Evolutionary conservation across 2,888 invertebrate genomes (phyloP).

Genomic region (Pseudococcus viburni): DNA sequence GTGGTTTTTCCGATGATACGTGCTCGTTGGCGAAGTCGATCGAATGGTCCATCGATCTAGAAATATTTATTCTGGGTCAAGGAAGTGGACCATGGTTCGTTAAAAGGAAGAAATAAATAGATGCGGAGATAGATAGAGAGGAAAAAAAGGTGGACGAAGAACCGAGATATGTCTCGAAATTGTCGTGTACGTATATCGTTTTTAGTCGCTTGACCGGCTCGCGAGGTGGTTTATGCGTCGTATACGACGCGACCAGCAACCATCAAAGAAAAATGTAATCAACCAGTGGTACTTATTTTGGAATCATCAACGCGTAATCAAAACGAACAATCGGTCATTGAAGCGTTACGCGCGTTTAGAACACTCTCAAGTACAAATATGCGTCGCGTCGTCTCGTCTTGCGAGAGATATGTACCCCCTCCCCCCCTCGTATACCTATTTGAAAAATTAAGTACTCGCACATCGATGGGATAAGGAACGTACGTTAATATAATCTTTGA

Average conservation of each 20-base stretch:
- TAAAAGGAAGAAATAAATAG: background rate
- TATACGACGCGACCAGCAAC: background rate
- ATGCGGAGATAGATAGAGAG: background rate
- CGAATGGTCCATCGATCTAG: slow-evolving; percentile 23
- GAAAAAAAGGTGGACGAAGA: background rate
- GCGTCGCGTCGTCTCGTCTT: background rate
- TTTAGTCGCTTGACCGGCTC: slow-evolving; percentile 45
- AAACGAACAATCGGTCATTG: slow-evolving; percentile 45
- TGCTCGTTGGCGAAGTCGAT: background rate
- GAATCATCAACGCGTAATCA: slow-evolving; percentile 44
- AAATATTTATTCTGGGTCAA: slow-evolving; percentile 51
- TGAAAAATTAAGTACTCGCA: background rate
- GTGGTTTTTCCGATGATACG: slow-evolving; percentile 35
- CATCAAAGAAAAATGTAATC: slow-evolving; percentile 32
- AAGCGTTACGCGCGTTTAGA: background rate
- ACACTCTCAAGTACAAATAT: background rate
- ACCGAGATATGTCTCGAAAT: background rate
- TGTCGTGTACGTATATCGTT: slow-evolving; percentile 20
- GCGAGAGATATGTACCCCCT: too few relatives aligned
- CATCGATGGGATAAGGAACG: background rate
- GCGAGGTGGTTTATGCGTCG: slow-evolving; percentile 32
- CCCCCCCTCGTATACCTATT: too few relatives aligned
- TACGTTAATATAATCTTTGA: too few relatives aligned
- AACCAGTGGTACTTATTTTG: slow-evolving; percentile 10
- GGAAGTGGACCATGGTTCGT: slow-evolving; percentile 54